These are phyloP conservation scores for Petrophora chlorosata DNA, from an alignment of 2,888 invertebrate genomes.

Conservation along the genomic window DNA sequence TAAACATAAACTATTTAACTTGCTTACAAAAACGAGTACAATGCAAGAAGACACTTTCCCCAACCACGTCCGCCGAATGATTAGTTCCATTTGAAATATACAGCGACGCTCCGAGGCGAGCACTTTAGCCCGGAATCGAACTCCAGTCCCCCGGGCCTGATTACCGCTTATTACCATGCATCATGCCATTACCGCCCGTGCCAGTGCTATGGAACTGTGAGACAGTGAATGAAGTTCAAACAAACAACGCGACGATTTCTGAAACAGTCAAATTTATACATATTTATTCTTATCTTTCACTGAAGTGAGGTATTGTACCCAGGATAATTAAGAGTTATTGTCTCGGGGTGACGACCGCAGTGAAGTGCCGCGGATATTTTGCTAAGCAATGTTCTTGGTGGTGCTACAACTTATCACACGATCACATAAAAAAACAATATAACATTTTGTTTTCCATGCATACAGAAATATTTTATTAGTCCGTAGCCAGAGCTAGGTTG, in stretches of 20 bases:
- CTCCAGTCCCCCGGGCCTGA: constrained; percentile 59
- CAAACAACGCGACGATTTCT: too few relatives aligned
- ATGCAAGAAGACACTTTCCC: constrained; percentile 5
- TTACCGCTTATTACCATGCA: constrained; percentile 69
- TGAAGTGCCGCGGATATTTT: too few relatives aligned
- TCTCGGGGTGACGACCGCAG: too few relatives aligned
- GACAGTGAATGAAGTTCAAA: constrained; percentile 4
- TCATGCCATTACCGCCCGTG: constrained; percentile 56
- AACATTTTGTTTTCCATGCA: too few relatives aligned
- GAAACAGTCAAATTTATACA: background rate
- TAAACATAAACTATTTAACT: too few relatives aligned
- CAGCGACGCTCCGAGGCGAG: constrained; percentile 31
- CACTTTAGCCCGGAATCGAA: constrained; percentile 40
- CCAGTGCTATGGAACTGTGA: constrained; percentile 16
- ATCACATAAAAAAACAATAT: too few relatives aligned
- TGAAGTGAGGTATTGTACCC: too few relatives aligned
- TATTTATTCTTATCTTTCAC: background rate
- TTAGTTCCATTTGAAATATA: constrained; percentile 29
- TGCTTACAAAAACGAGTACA: background rate
- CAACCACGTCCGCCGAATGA: constrained; percentile 17
- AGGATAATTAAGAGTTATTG: too few relatives aligned
- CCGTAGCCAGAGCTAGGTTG: too few relatives aligned
- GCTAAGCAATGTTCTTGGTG: too few relatives aligned
- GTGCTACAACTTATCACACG: too few relatives aligned
- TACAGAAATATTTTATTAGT: too few relatives aligned